These are phyloP conservation scores for Phymorhynchus buccinoides DNA, from an alignment of 1,140 invertebrate species.

Conservation along the genomic window DNA sequence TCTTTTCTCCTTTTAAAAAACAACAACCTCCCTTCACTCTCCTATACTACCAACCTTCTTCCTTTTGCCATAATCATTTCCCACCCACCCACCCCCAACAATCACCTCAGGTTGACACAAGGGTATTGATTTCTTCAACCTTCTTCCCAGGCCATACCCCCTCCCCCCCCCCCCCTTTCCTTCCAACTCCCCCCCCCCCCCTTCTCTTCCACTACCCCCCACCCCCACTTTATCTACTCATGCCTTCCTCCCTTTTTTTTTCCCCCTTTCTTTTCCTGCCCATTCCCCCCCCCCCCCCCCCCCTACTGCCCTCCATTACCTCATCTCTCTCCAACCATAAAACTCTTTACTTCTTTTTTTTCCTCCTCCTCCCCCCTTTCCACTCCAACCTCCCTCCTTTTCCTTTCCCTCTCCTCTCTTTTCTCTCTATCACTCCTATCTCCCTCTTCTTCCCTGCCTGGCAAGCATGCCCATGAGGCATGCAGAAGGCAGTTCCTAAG, in stretches of 20 bases:
- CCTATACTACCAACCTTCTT: background rate
- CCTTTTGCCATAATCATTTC: background rate
- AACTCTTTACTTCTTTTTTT: background rate
- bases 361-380: background rate
- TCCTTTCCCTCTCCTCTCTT: background rate
- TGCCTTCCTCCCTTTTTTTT: background rate
- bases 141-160: background rate
- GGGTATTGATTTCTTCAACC: constrained; percentile 18
- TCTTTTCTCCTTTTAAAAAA: no score
- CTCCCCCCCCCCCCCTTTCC: background rate
- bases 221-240: background rate
- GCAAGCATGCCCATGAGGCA: background rate
- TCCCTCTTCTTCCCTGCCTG: background rate
- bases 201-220: background rate
- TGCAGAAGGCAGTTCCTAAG: background rate
- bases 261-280: no score
- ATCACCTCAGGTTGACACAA: constrained; percentile 15
- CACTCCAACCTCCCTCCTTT: background rate
- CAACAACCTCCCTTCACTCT: background rate
- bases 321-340: no score
- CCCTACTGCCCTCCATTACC: background rate
- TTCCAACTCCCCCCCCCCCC: background rate
- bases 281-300: background rate
- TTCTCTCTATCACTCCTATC: background rate
- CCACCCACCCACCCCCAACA: background rate